Base-by-base conservation (phyloP, 1,140 invertebrate species). In the Euglossa dilemma region DNA sequence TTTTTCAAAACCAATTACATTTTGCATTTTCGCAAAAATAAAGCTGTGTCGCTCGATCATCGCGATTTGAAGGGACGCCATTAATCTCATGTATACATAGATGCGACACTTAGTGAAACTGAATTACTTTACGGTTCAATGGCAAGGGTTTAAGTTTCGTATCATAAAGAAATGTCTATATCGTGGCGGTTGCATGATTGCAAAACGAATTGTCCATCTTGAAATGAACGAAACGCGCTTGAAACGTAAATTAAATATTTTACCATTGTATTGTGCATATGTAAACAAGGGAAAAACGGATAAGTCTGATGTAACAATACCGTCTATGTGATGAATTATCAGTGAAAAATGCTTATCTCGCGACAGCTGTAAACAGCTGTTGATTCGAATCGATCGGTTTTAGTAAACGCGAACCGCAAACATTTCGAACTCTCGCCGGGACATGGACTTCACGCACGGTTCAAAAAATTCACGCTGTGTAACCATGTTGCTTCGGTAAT, bases 301-400 rank as follows among this genome's bases (percentile, higher is more conserved):
- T 59, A 71, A 71, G 16, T 52, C 18, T 73, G 69, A 73, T 28
- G 69, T 63, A 80, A 80, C 25, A 45, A 43, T 52, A 25, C 6
- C 18, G 77, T 18, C 45, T 16, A n/a, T 54, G 20, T 54, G 16
- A 47, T n/a, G 6, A 43, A 64, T 63, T 61, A 54, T 45, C 54
- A 14, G 9, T 20, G 11, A 71, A 36, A 59, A 70, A 69, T 50
- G n/a, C 45, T 73, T 52, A 79, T 73, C 45, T 3, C 20, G 23
- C 8, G 14, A 28, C 23, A 9, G 45, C 6, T 14, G 76, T 63
- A n/a, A 80, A 61, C 47, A 45, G 47, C 16, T 23, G 47, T 67
- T 59, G 80, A 76, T 59, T 50, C 25, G 70, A 45, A 66, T 81
- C 25, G 50, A 61, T 79, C n/a, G 57, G 43, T 56, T 77, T 54